These are phyloP conservation scores for Philonicus albiceps DNA, from an alignment of 2,888 invertebrate species.

Conservation along the genomic window DNA sequence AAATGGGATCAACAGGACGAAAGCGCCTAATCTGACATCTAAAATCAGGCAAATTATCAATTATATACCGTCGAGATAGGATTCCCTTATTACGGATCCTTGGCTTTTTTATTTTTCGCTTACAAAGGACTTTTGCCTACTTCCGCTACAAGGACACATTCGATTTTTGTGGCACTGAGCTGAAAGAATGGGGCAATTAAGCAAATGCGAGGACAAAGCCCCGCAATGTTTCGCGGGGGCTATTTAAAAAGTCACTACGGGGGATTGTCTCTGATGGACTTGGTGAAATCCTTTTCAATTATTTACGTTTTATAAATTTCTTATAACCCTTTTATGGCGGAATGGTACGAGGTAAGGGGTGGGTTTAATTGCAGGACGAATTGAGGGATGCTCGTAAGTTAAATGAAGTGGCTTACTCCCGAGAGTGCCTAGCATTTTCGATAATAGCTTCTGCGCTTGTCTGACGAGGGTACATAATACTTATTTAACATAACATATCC, in stretches of 20 bases:
- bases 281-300: slow-evolving; percentile 19
- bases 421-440: not conserved
- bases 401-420: not conserved
- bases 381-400: not conserved
- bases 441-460: not conserved
- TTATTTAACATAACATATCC: not conserved
- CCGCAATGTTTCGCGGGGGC: not conserved
- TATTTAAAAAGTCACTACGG: slow-evolving; percentile 7
- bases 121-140: not conserved
- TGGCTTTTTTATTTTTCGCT: not conserved
- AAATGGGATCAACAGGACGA: slow-evolving; percentile 32
- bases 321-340: slow-evolving; percentile 35
- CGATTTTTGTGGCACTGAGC: slow-evolving; percentile 17
- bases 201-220: slow-evolving; percentile 32
- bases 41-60: slow-evolving; percentile 39
- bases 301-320: slow-evolving; percentile 43
- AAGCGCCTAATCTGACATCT: slow-evolving; percentile 25
- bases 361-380: not conserved
- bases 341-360: not conserved
- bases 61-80: not conserved
- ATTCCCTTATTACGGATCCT: not conserved
- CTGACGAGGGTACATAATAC: not conserved
- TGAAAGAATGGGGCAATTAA: slow-evolving; percentile 39
- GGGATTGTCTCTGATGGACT: not conserved
- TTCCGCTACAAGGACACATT: not conserved